Base-by-base conservation (phyloP, 2,888 invertebrate species). In the Diabrotica balteata region DNA sequence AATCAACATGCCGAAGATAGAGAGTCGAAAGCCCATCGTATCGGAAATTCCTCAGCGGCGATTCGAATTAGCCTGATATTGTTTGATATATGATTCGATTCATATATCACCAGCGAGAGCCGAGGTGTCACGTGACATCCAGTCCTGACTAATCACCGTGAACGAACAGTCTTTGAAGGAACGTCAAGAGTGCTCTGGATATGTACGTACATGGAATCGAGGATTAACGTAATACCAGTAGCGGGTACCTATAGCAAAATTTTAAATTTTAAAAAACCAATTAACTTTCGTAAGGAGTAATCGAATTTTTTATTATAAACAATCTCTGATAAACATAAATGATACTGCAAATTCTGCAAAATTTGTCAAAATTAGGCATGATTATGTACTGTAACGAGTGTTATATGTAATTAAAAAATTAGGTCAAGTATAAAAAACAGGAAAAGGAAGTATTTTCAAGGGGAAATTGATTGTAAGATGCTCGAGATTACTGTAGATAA, bases 1-100 rank as follows among this genome's bases (percentile, higher is more conserved):
- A 59, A 59, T 59, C 63, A 66, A 57, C 58, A 64, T 58, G 63
- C 50, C 55, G 51, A 54, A 63, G 61, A 67, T 67, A 71, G 67
- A 67, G 54, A 54, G 54, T 54, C 54, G 62, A 64, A 57, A 54
- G 55, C 70, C 61, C 10, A 6, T 52, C 46, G 54, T 22, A 62
- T 58, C 57, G 59, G 63, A 62, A 72, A 72, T 72, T 72, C 72
- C 72, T 62, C 68, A 62, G 66, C 68, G 64, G 66, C 72, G 63
- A 71, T 68, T 72, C 72, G 76, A 77, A 77, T 77, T 77, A 77
- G 75, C 71, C 72, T 76, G 79, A 80, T 81, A 80, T 77, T 78
- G 78, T 79, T 80, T 81, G 82, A 82, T 82, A 81, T 82, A 82
- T 82, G 82, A 80, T 77, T 79, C 80, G 80, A 80, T 78, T 80